Conservation (phyloP, 2,888 invertebrate genomes). For the Diloba caeruleocephala region DNA sequence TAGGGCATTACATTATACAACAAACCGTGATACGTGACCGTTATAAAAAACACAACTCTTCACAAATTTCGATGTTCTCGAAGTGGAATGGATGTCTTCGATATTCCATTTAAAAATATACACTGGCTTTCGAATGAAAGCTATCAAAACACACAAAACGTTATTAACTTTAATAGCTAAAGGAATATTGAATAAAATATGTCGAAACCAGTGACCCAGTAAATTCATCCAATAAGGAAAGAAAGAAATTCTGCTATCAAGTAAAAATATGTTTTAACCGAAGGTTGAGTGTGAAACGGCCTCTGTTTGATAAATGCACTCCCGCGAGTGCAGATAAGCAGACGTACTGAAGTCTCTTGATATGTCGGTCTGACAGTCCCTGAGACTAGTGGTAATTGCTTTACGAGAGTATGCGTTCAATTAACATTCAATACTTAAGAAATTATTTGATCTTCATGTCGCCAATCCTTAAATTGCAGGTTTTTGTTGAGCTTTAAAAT, state of each 20-base stretch:
- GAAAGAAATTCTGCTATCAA: not conserved
- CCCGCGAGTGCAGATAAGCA: conserved; percentile 66
- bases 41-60: too few species aligned
- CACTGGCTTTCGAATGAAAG: too few species aligned
- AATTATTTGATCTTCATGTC: conserved; percentile 43
- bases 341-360: conserved; percentile 66
- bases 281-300: conserved; percentile 47
- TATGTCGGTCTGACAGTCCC: conserved; percentile 67
- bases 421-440: conserved; percentile 51
- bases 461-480: conserved; percentile 44
- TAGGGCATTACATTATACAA: too few species aligned
- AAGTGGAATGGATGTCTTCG: too few species aligned
- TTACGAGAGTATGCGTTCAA: conserved; percentile 58
- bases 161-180: too few species aligned
- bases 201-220: too few species aligned
- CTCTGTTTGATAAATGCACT: conserved; percentile 67
- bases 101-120: too few species aligned
- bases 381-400: conserved; percentile 73
- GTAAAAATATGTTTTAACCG: not conserved
- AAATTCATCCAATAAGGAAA: too few species aligned
- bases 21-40: too few species aligned
- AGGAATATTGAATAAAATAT: too few species aligned
- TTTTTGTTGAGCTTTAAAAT: conserved; percentile 27
- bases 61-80: too few species aligned
- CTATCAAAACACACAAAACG: too few species aligned